Evolutionary conservation across 2,113 vertebrate species (phyloP).

Genomic region (Dicaeum eximium): DNA sequence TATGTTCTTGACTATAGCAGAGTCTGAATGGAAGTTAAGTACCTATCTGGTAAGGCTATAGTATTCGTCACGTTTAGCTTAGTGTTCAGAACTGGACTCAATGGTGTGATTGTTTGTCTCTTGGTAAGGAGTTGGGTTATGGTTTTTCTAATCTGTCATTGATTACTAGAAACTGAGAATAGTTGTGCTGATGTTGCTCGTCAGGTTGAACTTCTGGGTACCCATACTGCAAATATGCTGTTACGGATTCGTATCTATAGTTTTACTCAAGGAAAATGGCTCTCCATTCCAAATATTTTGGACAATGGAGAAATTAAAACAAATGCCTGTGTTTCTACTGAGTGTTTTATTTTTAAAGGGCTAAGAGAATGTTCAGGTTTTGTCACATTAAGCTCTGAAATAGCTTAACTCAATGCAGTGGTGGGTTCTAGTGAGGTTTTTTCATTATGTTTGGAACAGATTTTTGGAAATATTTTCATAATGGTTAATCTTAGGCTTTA

Average conservation of each 20-base stretch:
- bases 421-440: not conserved
- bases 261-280: slow-evolving; percentile 53
- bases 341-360: not conserved
- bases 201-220: not conserved
- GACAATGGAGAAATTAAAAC: not conserved
- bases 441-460: not conserved
- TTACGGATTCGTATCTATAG: not conserved
- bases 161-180: not conserved
- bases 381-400: not conserved
- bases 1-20: not conserved
- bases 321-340: not conserved
- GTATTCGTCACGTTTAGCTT: not conserved
- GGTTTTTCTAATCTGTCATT: not conserved
- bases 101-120: not conserved
- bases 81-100: not conserved
- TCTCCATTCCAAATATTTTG: slow-evolving; percentile 5
- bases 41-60: not conserved
- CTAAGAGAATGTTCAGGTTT: not conserved
- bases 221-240: not conserved
- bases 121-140: not conserved
- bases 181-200: not conserved
- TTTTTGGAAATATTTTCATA: not conserved
- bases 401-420: not conserved
- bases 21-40: not conserved
- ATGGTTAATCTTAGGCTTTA: not conserved